Conservation (phyloP, 2,888 invertebrate species). For the Drymonia ruficornis region DNA sequence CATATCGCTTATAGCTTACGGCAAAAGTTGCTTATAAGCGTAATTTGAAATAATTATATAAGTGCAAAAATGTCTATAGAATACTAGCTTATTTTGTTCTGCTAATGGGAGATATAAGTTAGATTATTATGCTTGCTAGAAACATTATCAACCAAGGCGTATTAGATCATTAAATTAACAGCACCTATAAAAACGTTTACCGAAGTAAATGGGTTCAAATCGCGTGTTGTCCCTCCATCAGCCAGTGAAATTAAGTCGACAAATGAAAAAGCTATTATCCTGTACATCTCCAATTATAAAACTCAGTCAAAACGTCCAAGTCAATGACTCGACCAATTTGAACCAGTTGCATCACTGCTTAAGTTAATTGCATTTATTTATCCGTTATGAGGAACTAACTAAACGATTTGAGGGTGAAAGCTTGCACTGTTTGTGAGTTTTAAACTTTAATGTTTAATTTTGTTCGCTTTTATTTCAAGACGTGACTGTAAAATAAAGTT, state of each 20-base stretch:
- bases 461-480: background rate
- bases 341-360: constrained; percentile 8
- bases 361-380: constrained; percentile 13
- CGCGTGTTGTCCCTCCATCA: no score
- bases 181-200: no score
- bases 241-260: background rate
- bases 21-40: no score
- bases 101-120: no score
- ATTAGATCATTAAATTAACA: no score
- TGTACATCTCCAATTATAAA: constrained; percentile 1
- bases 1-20: constrained; percentile 2
- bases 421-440: constrained; percentile 19
- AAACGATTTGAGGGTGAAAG: constrained; percentile 22
- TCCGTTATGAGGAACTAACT: constrained; percentile 17
- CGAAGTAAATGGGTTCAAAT: no score
- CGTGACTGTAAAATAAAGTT: background rate
- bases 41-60: constrained; percentile 3
- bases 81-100: no score
- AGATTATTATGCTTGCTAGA: no score
- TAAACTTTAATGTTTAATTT: constrained; percentile 14
- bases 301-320: background rate
- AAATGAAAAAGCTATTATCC: background rate
- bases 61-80: constrained; percentile 2
- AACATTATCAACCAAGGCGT: no score
- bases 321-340: background rate